These are phyloP conservation scores for Lasioglossum pauxillum DNA, from an alignment of 2,888 invertebrate genomes.

Conservation along the genomic window DNA sequence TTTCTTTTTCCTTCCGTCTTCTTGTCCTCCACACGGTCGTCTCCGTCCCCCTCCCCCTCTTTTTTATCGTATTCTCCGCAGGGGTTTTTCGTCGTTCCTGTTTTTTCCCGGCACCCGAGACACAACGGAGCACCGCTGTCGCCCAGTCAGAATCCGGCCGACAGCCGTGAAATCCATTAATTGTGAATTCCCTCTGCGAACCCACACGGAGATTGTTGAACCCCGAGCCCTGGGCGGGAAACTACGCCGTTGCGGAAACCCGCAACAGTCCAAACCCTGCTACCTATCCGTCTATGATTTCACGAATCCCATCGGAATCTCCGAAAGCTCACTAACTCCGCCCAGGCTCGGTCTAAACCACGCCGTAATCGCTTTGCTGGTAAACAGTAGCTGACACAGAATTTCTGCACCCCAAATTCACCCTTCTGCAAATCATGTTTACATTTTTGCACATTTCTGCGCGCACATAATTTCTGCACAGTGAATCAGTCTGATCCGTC, in stretches of 20 bases:
- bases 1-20: neutral
- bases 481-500: too few relatives aligned
- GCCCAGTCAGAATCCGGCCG: slow-evolving; percentile 44
- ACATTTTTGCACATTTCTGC: too few relatives aligned
- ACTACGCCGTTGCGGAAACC: neutral
- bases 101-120: slow-evolving; percentile 10
- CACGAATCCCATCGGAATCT: slow-evolving; percentile 12
- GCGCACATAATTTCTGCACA: too few relatives aligned
- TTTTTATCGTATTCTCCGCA: neutral
- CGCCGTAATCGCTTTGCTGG: neutral
- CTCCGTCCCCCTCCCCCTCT: neutral
- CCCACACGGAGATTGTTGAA: slow-evolving; percentile 53
- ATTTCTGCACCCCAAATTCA: neutral
- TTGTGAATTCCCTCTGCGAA: slow-evolving; percentile 65
- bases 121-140: slow-evolving; percentile 30
- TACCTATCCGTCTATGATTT: neutral
- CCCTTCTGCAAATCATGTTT: neutral
- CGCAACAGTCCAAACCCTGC: neutral
- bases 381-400: neutral
- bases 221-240: slow-evolving; percentile 7
- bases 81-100: neutral
- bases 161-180: slow-evolving; percentile 72
- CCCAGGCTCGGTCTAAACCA: neutral
- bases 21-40: neutral
- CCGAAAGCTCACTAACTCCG: neutral